A percentile compares a stretch with the other conserved stretches of the same genome.
phyloP scores from a whole-genome alignment of 2,888 invertebrate genomes.

The Pristionchus exspectatus region DNA sequence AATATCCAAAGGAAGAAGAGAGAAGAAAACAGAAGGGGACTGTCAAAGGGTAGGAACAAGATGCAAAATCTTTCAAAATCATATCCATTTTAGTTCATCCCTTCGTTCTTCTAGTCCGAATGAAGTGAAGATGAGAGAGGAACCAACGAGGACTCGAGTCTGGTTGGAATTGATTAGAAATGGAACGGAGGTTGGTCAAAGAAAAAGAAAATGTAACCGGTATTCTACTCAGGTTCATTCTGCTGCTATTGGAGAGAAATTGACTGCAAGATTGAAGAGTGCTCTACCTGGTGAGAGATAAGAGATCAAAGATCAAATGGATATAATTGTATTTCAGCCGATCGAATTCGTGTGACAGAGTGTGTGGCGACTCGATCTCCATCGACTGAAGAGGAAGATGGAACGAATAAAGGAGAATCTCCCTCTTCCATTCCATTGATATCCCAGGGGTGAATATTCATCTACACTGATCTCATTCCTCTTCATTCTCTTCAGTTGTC shows the following conservation, averaged over 20 bases:
- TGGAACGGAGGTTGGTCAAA: constrained; percentile 54
- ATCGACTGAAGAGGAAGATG: constrained; percentile 65
- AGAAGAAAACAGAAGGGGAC: background rate
- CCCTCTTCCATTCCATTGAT: constrained; percentile 73
- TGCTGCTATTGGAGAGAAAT: constrained; percentile 75
- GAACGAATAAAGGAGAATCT: background rate
- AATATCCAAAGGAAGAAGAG: background rate
- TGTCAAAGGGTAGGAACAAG: background rate
- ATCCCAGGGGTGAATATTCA: constrained; percentile 66
- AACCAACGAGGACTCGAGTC: constrained; percentile 62
- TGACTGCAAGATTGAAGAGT: constrained; percentile 73
- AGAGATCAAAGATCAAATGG: constrained; percentile 1
- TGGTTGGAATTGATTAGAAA: constrained; percentile 72
- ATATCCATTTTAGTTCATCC: background rate
- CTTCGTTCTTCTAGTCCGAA: background rate
- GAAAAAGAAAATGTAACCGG: background rate
- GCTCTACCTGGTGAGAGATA: constrained; percentile 61
- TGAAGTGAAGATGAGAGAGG: constrained; percentile 56
- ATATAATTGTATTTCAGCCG: constrained; percentile 60
- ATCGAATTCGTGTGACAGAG: constrained; percentile 69
- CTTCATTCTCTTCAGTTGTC: constrained; percentile 64
- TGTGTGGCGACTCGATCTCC: constrained; percentile 76
- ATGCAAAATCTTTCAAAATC: background rate
- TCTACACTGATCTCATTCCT: background rate
- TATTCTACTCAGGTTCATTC: constrained; percentile 56